Conservation (phyloP, 2,888 invertebrate species). For the Melanargia galathea region DNA sequence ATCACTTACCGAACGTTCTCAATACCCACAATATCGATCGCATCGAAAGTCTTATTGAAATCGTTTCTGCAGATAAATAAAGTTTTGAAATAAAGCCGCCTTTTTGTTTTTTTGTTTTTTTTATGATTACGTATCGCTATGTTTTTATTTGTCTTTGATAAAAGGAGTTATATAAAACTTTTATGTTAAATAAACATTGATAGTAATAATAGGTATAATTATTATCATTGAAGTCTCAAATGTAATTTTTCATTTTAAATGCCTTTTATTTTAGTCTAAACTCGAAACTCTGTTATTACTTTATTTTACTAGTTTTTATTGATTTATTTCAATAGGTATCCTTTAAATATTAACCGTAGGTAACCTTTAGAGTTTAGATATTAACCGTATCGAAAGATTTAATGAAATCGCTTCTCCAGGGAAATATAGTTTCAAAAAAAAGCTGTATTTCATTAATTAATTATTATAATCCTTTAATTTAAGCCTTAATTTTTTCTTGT, state of each 20-base stretch:
- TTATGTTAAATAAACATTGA: too few species aligned
- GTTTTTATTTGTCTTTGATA: too few species aligned
- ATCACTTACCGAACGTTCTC: conserved; percentile 58
- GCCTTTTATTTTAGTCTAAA: too few species aligned
- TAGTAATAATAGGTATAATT: too few species aligned
- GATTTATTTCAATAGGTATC: too few species aligned
- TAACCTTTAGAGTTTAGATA: not conserved
- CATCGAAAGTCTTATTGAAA: conserved; percentile 74
- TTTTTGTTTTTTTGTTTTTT: not conserved
- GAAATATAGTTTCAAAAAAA: not conserved
- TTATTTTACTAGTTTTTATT: too few species aligned
- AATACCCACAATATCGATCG: conserved; percentile 55
- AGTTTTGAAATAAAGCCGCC: not conserved
- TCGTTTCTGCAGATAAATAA: conserved; percentile 49
- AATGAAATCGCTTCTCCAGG: not conserved
- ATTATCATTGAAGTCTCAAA: too few species aligned
- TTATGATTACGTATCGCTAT: too few species aligned
- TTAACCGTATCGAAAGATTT: not conserved
- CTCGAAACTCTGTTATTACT: too few species aligned
- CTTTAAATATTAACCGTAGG: not conserved
- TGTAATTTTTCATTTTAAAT: too few species aligned
- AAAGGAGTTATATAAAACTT: too few species aligned
- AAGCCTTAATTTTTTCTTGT: not conserved
- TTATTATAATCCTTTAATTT: not conserved
- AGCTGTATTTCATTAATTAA: not conserved